phyloP scores from a whole-genome alignment of 2,888 invertebrate species.

The Aporophyla lueneburgensis region DNA sequence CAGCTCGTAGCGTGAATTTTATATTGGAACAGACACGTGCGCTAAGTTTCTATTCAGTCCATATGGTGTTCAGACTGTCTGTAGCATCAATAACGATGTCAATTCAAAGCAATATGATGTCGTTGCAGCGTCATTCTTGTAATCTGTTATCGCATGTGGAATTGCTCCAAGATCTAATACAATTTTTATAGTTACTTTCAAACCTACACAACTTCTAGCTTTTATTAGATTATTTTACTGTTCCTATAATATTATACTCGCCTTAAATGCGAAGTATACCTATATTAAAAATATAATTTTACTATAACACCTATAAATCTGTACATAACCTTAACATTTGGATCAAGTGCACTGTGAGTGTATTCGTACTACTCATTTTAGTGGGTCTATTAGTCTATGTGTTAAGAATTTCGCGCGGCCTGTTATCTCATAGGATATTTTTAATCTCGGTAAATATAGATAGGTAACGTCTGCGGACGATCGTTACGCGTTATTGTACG shows the following conservation, averaged over 20 bases:
- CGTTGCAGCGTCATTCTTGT: constrained; percentile 9
- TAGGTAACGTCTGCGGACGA: constrained; percentile 53
- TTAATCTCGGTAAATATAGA: constrained; percentile 71
- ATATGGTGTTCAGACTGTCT: constrained; percentile 15
- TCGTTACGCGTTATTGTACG: constrained; percentile 24
- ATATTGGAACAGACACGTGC: constrained; percentile 52
- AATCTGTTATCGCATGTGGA: constrained; percentile 41
- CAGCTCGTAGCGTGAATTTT: constrained; percentile 52
- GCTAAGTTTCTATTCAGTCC: constrained; percentile 45
- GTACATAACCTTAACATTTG: constrained; percentile 32
- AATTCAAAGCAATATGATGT: constrained; percentile 36
- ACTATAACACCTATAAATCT: background rate
- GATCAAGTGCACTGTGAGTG: constrained; percentile 53
- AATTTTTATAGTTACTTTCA: constrained; percentile 35
- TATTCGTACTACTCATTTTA: constrained; percentile 48
- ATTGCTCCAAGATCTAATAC: constrained; percentile 44
- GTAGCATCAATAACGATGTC: constrained; percentile 17
- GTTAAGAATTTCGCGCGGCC: constrained; percentile 52
- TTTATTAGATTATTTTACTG: background rate
- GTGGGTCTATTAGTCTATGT: constrained; percentile 44
- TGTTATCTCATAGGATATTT: constrained; percentile 76
- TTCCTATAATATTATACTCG: background rate
- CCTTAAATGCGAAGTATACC: background rate
- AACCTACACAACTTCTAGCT: background rate
- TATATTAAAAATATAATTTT: background rate